Base-by-base conservation (phyloP, 2,888 invertebrate species). In the Carpatolechia fugitivella region DNA sequence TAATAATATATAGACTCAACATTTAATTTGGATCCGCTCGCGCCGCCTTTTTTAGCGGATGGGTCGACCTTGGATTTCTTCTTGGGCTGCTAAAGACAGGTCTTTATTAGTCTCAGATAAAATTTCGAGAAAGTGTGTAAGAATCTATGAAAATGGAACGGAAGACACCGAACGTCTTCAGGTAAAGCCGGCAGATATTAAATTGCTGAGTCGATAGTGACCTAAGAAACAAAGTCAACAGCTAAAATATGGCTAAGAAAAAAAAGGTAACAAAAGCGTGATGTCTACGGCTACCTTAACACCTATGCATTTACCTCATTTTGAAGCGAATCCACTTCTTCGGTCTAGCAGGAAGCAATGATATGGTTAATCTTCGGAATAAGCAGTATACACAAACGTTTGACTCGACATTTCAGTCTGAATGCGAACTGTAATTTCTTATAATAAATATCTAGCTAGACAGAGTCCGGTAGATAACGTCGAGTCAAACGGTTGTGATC, bases 31-130 rank as follows among this genome's bases (percentile, higher is more conserved):
- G 86, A 80, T 61, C 80, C 63, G 66, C 78, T 80, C 63, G 76
- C 75, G 66, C 66, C 70, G 70, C 72, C 71, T 63, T 68, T 71
- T 80, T 64, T 57, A 56, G 72, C 61, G 59, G 71, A 66, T 60
- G 73, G 72, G 63, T 83, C 86, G 68, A 77, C 61, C 78, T 85
- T 87, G 63, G 68, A 68, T 75, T 85, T 88, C 85, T 89, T 89
- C 85, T 78, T 86, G 49, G 78, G 87, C 88, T 89, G 81, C 66
- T 73, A 72, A 75, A 76, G 67, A 52, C 14, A 38, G 38, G 20
- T 24, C 29, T 24, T n/a, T 24, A 20, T 29, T 44, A 29, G 29
- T 44, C n/a, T n/a, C 16, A 1, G 8, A 18, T 6, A 33, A 24
- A 24, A 4, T 4, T 6, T 3, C 24, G 24, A 24, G 24, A 24